phyloP scores from a whole-genome alignment of 2,888 invertebrate genomes.

The Tricholauxania praeusta region DNA sequence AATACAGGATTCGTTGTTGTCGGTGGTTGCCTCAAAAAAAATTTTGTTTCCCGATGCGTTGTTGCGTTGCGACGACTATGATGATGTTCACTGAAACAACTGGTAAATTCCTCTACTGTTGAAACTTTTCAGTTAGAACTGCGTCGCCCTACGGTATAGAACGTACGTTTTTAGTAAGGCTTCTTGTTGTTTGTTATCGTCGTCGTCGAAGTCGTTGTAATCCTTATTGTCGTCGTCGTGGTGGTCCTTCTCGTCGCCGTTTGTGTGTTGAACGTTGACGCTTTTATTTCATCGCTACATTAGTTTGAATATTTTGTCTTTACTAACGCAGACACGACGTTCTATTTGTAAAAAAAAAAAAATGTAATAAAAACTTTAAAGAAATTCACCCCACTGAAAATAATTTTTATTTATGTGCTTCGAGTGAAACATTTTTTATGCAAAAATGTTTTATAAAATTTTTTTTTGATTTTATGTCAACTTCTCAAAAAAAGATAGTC shows the following conservation, averaged over 20 bases:
- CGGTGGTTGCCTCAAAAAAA: constrained; percentile 10
- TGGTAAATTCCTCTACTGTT: constrained; percentile 56
- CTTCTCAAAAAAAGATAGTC: no score
- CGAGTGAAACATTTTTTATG: no score
- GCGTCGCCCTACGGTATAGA: constrained; percentile 70
- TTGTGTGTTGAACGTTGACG: constrained; percentile 18
- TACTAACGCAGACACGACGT: no score
- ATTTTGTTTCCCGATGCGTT: constrained; percentile 28
- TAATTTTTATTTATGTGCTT: not conserved
- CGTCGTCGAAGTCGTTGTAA: not conserved
- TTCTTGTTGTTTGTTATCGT: constrained; percentile 55
- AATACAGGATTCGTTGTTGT: constrained; percentile 41
- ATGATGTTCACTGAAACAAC: constrained; percentile 45
- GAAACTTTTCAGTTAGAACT: constrained; percentile 68
- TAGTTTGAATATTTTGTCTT: not conserved
- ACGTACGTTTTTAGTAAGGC: constrained; percentile 65
- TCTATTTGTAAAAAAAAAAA: not conserved
- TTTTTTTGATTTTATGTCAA: no score
- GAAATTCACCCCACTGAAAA: not conserved
- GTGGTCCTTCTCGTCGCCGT: constrained; percentile 49
- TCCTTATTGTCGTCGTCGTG: constrained; percentile 52
- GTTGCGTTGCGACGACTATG: constrained; percentile 35
- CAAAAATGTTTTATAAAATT: no score
- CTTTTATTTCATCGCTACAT: not conserved
- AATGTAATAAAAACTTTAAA: not conserved